Conservation (phyloP, 1,140 invertebrate species). For the Rhyzopertha dominica region DNA sequence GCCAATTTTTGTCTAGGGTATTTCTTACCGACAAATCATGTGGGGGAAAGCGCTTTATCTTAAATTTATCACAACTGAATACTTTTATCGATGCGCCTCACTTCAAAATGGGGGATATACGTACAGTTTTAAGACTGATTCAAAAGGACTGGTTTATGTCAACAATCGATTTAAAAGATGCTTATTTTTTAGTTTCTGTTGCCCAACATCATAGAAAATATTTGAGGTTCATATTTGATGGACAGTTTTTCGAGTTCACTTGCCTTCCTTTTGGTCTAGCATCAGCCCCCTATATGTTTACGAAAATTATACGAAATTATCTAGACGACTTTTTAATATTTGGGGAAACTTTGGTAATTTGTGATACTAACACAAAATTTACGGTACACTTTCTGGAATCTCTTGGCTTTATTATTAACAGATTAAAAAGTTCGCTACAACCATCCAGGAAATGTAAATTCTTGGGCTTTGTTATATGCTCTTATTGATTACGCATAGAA, state of each 20-base stretch:
- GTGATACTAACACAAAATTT: background rate
- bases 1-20: constrained; percentile 31
- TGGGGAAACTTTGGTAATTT: constrained; percentile 2
- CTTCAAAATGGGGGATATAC: constrained; percentile 24
- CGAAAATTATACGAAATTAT: no score
- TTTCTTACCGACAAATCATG: constrained; percentile 32
- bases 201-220: constrained; percentile 18
- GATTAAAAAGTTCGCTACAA: no score
- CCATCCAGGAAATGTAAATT: no score
- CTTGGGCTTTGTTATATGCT: no score
- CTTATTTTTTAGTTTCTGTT: constrained; percentile 26
- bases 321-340: constrained; percentile 20
- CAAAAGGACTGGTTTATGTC: constrained; percentile 23
- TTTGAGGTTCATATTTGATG: constrained; percentile 26
- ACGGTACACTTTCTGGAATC: no score
- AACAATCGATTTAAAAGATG: constrained; percentile 34
- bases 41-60: constrained; percentile 30
- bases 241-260: constrained; percentile 31
- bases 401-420: no score
- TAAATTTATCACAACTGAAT: constrained; percentile 36
- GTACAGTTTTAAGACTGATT: constrained; percentile 18
- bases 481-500: no score
- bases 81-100: constrained; percentile 25
- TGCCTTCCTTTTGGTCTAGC: no score
- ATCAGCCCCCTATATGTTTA: no score